phyloP scores from a whole-genome alignment of 1,140 invertebrate genomes.

The Potamilus streckersoni region DNA sequence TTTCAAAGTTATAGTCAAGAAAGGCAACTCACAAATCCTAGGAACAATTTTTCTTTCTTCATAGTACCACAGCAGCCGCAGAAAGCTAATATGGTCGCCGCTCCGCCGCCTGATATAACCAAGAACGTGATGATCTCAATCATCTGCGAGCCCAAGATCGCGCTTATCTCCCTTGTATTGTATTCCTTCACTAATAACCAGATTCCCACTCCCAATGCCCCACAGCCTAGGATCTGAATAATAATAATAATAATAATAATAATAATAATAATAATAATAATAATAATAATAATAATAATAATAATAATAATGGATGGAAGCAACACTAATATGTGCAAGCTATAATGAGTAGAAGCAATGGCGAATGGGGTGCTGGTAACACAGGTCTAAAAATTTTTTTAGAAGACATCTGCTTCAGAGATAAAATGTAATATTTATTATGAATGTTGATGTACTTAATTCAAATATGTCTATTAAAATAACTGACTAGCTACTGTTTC shows the following conservation, averaged over 20 bases:
- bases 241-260: neutral
- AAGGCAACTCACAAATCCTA: constrained; percentile 58
- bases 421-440: too few relatives aligned
- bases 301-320: neutral
- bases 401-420: too few relatives aligned
- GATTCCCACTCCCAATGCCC: constrained; percentile 54
- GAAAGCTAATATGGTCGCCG: constrained; percentile 59
- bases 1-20: too few relatives aligned
- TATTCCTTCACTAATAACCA: constrained; percentile 62
- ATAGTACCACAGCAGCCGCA: constrained; percentile 65
- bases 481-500: too few relatives aligned
- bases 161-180: constrained; percentile 56
- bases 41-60: constrained; percentile 61
- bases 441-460: too few relatives aligned
- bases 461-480: too few relatives aligned
- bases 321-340: too few relatives aligned
- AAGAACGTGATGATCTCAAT: constrained; percentile 59
- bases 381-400: too few relatives aligned
- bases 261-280: constrained; percentile 2
- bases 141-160: constrained; percentile 50
- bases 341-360: too few relatives aligned
- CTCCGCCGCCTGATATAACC: constrained; percentile 57
- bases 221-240: constrained; percentile 56
- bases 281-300: neutral
- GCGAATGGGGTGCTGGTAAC: too few relatives aligned